Evolutionary conservation across 2,888 invertebrate species (phyloP).

Genomic region (Conops quadrifasciatus): DNA sequence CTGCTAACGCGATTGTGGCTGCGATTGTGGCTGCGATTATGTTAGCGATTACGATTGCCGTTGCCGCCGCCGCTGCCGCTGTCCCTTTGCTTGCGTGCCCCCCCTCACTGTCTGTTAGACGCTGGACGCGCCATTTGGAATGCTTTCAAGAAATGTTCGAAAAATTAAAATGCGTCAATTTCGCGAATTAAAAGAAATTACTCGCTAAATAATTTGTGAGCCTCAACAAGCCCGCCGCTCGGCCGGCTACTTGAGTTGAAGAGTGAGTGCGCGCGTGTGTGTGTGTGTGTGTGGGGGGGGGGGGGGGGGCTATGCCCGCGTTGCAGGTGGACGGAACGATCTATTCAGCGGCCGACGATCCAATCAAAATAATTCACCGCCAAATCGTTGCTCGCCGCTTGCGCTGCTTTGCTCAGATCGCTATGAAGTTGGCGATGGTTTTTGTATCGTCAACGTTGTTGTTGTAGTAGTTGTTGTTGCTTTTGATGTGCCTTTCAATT

Average conservation of each 20-base stretch:
- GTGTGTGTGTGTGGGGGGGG: slow-evolving; percentile 10
- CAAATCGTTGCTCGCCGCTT: slow-evolving; percentile 6
- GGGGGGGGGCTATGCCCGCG: neutral
- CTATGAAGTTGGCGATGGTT: too few relatives aligned
- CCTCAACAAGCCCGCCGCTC: slow-evolving; percentile 28
- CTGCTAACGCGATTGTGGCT: neutral
- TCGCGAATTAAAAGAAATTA: slow-evolving; percentile 55
- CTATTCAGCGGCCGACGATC: slow-evolving; percentile 11
- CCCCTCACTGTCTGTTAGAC: neutral
- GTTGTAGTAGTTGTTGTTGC: slow-evolving; percentile 33
- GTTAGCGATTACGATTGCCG: too few relatives aligned
- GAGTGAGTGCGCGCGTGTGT: slow-evolving; percentile 6
- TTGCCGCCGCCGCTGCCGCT: neutral
- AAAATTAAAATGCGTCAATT: slow-evolving; percentile 48
- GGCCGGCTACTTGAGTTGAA: slow-evolving; percentile 14
- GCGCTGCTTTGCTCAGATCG: slow-evolving; percentile 26
- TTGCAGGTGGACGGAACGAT: slow-evolving; percentile 7
- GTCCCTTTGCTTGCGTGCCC: too few relatives aligned
- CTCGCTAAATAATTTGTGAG: slow-evolving; percentile 62
- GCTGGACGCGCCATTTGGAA: slow-evolving; percentile 16
- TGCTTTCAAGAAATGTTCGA: slow-evolving; percentile 34
- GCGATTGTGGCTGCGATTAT: neutral
- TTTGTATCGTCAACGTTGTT: slow-evolving; percentile 35
- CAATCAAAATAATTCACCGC: slow-evolving; percentile 31
- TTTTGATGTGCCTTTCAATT: slow-evolving; percentile 22